Percentiles rank a stretch among this genome's conserved stretches.
Conservation (phyloP, 2,797 vertebrate species). For the Characodon lateralis region DNA sequence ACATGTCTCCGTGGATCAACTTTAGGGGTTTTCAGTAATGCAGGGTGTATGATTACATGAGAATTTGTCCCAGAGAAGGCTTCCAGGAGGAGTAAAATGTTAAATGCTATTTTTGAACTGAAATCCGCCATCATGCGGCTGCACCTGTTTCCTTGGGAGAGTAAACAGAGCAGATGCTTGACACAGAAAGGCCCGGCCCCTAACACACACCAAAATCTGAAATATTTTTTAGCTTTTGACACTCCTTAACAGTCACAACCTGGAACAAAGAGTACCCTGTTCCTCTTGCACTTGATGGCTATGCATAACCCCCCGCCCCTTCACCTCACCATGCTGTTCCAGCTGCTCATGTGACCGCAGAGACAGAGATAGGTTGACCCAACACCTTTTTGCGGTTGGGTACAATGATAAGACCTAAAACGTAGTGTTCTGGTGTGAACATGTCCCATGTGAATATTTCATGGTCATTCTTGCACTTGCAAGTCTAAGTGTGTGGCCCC, state of each 20-base stretch:
- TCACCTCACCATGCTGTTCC: constrained; percentile 52
- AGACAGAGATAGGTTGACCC: constrained; percentile 44
- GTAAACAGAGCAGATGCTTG: constrained; percentile 92
- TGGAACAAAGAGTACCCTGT: constrained; percentile 89
- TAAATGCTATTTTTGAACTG: constrained; percentile 94
- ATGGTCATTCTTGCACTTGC: constrained; percentile 30
- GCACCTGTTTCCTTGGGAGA: constrained; percentile 96
- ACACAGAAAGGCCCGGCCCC: constrained; percentile 82
- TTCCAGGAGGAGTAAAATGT: constrained; percentile 80
- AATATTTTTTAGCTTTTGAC: constrained; percentile 99
- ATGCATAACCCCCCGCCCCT: constrained; percentile 55
- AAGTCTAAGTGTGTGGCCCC: constrained; percentile 18
- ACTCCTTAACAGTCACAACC: constrained; percentile 86
- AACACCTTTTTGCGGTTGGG: constrained; percentile 51
- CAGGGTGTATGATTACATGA: constrained; percentile 84
- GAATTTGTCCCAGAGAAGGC: constrained; percentile 82
- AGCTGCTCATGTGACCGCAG: constrained; percentile 68
- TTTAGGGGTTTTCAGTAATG: constrained; percentile 78
- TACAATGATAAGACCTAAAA: constrained; percentile 50
- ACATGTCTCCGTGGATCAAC: constrained; percentile 85
- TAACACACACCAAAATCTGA: constrained; percentile 93
- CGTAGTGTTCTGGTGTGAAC: constrained; percentile 40
- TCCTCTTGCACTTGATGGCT: constrained; percentile 70
- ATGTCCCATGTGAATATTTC: constrained; percentile 40
- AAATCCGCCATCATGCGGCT: constrained; percentile 94